Evolutionary conservation across 2,113 vertebrate species (phyloP).

Genomic region (Pampusana beccarii): DNA sequence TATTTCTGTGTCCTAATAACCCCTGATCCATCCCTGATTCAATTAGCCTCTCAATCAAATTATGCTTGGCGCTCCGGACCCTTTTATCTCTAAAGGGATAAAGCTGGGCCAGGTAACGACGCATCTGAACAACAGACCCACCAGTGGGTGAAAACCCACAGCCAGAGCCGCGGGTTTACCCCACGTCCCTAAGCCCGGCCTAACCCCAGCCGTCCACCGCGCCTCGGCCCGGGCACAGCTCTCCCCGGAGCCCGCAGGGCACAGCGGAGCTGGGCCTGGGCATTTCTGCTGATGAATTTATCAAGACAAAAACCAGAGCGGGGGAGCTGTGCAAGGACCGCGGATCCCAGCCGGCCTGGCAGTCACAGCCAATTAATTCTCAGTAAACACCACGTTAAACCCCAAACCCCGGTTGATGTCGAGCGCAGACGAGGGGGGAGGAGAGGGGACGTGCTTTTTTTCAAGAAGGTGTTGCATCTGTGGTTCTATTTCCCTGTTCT

Average conservation of each 20-base stretch:
- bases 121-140: background rate
- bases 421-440: background rate
- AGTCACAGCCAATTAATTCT: background rate
- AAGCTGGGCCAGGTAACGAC: rapidly evolving
- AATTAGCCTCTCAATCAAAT: background rate
- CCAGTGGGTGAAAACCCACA: background rate
- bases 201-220: rapidly evolving
- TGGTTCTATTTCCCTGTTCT: too few relatives aligned
- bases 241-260: background rate
- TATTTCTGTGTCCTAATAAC: background rate
- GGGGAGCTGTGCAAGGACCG: background rate
- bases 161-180: background rate
- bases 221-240: background rate
- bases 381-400: background rate
- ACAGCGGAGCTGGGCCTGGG: background rate
- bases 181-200: background rate
- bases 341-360: background rate
- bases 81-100: background rate
- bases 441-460: too few relatives aligned
- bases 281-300: background rate
- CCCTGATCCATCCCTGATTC: background rate
- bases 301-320: background rate
- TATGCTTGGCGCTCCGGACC: background rate
- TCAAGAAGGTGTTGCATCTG: too few relatives aligned
- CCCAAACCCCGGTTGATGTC: background rate